phyloP scores from a whole-genome alignment of 2,113 vertebrate species.

The Accipiter cooperii region DNA sequence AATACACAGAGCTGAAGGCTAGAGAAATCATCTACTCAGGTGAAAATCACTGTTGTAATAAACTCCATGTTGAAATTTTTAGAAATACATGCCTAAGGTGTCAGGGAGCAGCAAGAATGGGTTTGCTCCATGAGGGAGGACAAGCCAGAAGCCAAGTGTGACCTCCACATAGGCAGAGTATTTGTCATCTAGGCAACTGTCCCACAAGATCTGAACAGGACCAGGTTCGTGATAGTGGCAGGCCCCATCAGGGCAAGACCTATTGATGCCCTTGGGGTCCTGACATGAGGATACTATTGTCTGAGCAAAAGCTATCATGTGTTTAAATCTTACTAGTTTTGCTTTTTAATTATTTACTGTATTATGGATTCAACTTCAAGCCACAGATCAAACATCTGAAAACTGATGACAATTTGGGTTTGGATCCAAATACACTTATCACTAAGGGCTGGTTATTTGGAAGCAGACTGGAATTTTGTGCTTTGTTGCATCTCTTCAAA shows the following conservation, averaged over 20 bases:
- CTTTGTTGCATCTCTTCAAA: constrained; percentile 21
- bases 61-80: neutral
- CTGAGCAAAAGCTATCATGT: neutral
- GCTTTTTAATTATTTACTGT: neutral
- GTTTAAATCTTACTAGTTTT: neutral
- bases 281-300: neutral
- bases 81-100: neutral
- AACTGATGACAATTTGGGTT: neutral
- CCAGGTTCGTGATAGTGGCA: neutral
- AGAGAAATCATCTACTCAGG: neutral
- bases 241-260: neutral
- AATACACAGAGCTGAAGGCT: neutral
- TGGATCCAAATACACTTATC: neutral
- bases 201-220: neutral
- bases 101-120: neutral
- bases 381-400: neutral
- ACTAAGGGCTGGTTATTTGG: neutral
- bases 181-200: neutral
- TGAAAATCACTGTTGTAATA: neutral
- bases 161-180: neutral
- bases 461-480: constrained; percentile 23
- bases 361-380: neutral
- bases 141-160: neutral
- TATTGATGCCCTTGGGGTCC: neutral
- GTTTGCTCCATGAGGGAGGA: neutral